These are phyloP conservation scores for Anoncus sp. DNA, from an alignment of 2,888 invertebrate species.

Conservation along the genomic window DNA sequence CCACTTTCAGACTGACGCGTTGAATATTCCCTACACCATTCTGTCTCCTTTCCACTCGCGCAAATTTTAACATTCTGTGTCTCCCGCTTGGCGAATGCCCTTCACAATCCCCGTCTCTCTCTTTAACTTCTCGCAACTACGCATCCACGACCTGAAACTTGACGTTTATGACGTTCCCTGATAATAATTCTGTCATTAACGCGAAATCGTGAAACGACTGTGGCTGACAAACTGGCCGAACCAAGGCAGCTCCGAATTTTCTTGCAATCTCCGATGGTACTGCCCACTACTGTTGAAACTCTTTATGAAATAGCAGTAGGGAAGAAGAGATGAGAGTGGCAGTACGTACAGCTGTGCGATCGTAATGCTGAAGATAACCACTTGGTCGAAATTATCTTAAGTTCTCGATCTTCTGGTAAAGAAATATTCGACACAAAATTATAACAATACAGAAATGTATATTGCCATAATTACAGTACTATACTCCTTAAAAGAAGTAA, in stretches of 20 bases:
- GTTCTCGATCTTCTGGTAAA: neutral
- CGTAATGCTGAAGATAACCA: conserved; percentile 16
- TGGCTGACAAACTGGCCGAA: conserved; percentile 71
- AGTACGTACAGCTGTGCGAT: neutral
- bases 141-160: conserved; percentile 50
- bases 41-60: conserved; percentile 49
- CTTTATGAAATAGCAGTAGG: neutral
- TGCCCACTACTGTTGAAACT: conserved; percentile 19
- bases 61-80: conserved; percentile 22
- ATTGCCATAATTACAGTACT: no score
- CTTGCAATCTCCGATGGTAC: conserved; percentile 7
- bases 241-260: conserved; percentile 10
- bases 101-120: conserved; percentile 46
- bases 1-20: conserved; percentile 64
- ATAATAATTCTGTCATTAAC: conserved; percentile 79
- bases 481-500: no score
- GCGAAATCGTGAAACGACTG: conserved; percentile 74
- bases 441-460: no score
- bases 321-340: neutral
- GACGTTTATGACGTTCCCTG: conserved; percentile 77
- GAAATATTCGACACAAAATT: no score
- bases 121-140: conserved; percentile 54
- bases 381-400: neutral
- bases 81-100: conserved; percentile 59
- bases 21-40: conserved; percentile 33